Evolutionary conservation across 1,140 invertebrate genomes (phyloP), one percentile per base, ranked within the genome.

Genomic region (Rhyacophila brunnea): DNA sequence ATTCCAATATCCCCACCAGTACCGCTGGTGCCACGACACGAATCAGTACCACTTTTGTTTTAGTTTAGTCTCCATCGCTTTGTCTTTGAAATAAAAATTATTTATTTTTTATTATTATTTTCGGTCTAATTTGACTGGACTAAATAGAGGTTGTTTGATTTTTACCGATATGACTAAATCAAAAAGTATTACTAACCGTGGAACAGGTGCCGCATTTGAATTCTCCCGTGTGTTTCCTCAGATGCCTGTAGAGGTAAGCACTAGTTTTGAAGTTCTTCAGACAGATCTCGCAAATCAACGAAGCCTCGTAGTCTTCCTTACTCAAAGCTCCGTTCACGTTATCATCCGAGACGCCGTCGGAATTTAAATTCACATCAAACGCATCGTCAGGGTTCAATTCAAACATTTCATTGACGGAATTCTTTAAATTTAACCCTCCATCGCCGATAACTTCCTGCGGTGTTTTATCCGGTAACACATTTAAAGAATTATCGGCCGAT

Each of bases 201-300:
- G 68, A 61, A 58, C 76, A 78, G 20, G 66, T 46, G 10, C 55
- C 34, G 56, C 80, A 83, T 32, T 71, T 74, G 61, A 74, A 78
- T 38, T 79, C 74, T 23, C 79, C 80, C 2, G 79, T 81, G 65
- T 83, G 81, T 54, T 74, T 76, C 19, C 72, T 73, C 64, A 82
- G 70, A 69, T 83, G 82, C 3, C 75, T 66, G 48, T 75, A 73
- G 7, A 84, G 64, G 52, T 75, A 74, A 50, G 73, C 73, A 17
- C 74, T 67, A 40, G 70, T 77, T 9, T 67, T 66, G 68, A 81
- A 83, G 7, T 64, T 63, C 59, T 81, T 81, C 15, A 75, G 66
- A 65, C 82, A 84, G 51, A 83, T 80, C 67, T 83, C 81, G 71
- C 82, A 84, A 6, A 23, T 42, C 23, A 44, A 13, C 10, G 10